These are phyloP conservation scores for Abscondita cerata DNA, from an alignment of 2,888 invertebrate species.

Conservation along the genomic window DNA sequence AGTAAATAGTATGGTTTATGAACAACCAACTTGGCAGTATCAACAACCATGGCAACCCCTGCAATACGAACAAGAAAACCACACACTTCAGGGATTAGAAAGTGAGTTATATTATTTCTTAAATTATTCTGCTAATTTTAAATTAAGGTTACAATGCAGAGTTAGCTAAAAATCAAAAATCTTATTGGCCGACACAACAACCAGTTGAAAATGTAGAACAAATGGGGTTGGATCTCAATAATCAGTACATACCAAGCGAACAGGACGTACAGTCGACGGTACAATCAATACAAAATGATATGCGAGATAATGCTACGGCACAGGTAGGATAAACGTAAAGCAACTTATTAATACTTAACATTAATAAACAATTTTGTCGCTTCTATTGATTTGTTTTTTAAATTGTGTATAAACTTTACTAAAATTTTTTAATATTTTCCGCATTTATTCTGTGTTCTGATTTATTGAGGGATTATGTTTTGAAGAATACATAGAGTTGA, in stretches of 20 bases:
- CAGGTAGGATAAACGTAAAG: constrained; percentile 49
- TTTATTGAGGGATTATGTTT: neutral
- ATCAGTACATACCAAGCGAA: constrained; percentile 46
- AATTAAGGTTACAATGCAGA: constrained; percentile 50
- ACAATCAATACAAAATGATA: constrained; percentile 49
- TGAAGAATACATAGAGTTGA: no score
- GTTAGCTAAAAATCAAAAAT: constrained; percentile 44
- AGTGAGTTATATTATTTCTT: constrained; percentile 35
- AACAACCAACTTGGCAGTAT: constrained; percentile 38
- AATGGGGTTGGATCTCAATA: constrained; percentile 43
- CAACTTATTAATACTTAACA: no score
- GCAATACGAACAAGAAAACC: constrained; percentile 37
- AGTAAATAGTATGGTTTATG: no score
- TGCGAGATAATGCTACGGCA: constrained; percentile 52
- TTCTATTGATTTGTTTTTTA: no score
- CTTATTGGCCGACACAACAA: constrained; percentile 47
- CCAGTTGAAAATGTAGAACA: constrained; percentile 33
- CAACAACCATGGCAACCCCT: constrained; percentile 42
- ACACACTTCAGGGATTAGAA: constrained; percentile 38
- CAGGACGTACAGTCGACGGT: no score
- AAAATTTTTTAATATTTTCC: neutral
- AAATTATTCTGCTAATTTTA: neutral
- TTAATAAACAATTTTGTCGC: no score
- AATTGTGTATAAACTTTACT: neutral
- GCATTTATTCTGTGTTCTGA: neutral